Evolutionary conservation across 2,797 vertebrate genomes (phyloP), one percentile per base, ranked within the genome.

Genomic region (Poeciliopsis turneri): DNA sequence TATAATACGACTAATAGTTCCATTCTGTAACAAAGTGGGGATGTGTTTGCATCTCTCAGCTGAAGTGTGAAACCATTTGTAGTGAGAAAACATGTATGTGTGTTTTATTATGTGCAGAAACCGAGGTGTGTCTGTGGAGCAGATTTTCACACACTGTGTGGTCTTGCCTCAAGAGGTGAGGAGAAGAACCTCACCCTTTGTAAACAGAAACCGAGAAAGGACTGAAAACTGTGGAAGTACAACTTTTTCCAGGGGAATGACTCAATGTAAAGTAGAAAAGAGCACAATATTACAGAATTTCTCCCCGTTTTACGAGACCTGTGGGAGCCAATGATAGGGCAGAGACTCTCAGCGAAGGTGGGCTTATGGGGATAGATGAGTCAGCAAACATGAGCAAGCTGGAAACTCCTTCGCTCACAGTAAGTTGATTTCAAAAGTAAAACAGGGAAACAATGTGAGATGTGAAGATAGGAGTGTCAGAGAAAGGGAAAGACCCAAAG

Each of bases 171-270:
- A 20, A 90, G 92, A 94, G 92, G 90, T 91, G 87, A 89, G 82
- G 90, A 90, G 88, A 92, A 86, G 78, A 92, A 94, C 95, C 95
- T 95, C 95, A 90, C 95, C 95, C 95, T 96, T 95, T 72, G 88
- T 95, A 95, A 96, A 96, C 95, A 96, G 88, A 93, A 92, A 90
- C 25, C 73, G 84, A 94, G 89, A 93, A 87, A 76, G 78, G 84
- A 49, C 83, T 82, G 71, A 77, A 75, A 88, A 87, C 92, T 23
- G 84, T 13, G 88, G 92, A 92, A 84, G 12, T 41, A 66, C 80
- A 85, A 86, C 81, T 79, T 79, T 90, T 59, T 95, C 90, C 92
- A 90, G 92, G 88, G 84, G 84, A 94, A 94, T 95, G 94, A 95
- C 88, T 95, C 92, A 94, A 86, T 77, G 47, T 57, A 28, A 70